These are phyloP conservation scores for Hydrophis major DNA, from an alignment of 2,797 vertebrate species.

Conservation along the genomic window DNA sequence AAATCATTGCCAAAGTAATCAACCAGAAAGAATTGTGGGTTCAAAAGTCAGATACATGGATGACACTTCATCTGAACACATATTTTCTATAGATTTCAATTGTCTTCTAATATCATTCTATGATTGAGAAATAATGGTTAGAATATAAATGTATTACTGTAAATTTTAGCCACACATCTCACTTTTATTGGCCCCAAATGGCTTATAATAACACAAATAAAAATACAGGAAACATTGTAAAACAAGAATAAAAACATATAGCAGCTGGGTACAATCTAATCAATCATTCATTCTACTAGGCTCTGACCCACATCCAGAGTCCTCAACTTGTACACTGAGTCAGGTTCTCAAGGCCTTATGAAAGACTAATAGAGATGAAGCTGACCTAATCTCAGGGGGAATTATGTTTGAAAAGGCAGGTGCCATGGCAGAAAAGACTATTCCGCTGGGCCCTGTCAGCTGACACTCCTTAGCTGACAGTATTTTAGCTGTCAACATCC, in stretches of 20 bases:
- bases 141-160: not conserved
- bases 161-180: not conserved
- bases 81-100: not conserved
- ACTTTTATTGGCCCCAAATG: not conserved
- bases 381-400: not conserved
- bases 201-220: not conserved
- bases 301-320: not conserved
- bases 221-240: not conserved
- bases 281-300: not conserved
- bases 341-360: not conserved
- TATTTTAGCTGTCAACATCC: not conserved
- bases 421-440: not conserved
- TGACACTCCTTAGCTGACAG: not conserved
- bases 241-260: not conserved
- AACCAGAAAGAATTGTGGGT: not conserved
- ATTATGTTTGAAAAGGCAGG: not conserved
- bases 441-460: not conserved
- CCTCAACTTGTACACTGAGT: not conserved
- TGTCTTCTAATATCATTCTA: not conserved
- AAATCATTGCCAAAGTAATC: not conserved
- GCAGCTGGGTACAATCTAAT: not conserved
- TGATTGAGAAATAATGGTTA: not conserved
- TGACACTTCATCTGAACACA: not conserved
- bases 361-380: not conserved
- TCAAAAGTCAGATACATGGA: not conserved